Evolutionary conservation across 2,797 vertebrate species (phyloP).

Genomic region (Helostoma temminkii): DNA sequence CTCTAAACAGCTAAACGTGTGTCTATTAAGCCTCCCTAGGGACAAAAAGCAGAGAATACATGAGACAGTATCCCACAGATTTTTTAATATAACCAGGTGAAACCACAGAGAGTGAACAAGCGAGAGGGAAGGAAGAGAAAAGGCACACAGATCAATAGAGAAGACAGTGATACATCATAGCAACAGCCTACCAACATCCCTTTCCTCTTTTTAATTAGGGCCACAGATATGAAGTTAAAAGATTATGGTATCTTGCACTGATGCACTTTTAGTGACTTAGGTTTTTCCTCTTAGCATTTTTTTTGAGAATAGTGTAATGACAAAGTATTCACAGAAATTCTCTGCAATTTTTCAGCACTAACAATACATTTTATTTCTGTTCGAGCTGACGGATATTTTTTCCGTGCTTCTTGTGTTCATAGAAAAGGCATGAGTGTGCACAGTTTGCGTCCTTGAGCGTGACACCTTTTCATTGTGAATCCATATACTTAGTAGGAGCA

Average conservation of each 20-base stretch:
- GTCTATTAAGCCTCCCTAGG: constrained; percentile 11
- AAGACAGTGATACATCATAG: constrained; percentile 66
- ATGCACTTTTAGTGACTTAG: constrained; percentile 1
- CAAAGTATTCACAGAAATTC: background rate
- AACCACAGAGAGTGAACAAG: constrained; percentile 10
- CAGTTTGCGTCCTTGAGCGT: constrained; percentile 40
- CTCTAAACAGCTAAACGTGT: too few species aligned
- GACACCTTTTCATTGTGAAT: constrained; percentile 43
- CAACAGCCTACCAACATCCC: constrained; percentile 42
- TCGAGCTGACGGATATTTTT: background rate
- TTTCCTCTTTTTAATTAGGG: constrained; percentile 57
- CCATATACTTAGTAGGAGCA: constrained; percentile 42
- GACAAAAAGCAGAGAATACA: constrained; percentile 12
- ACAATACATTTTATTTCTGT: constrained; percentile 8
- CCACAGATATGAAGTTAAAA: constrained; percentile 57
- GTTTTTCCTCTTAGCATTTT: constrained; percentile 13
- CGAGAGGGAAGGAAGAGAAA: constrained; percentile 1
- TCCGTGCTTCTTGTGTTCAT: background rate
- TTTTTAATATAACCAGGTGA: constrained; percentile 45
- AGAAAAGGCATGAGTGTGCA: constrained; percentile 11
- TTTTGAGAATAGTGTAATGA: background rate
- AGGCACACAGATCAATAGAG: constrained; percentile 54
- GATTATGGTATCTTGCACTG: background rate
- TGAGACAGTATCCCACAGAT: constrained; percentile 7
- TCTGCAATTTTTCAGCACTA: constrained; percentile 1